Percentiles rank a stretch among this genome's conserved stretches.
These are phyloP conservation scores for Troides oblongomaculatus DNA, from an alignment of 2,888 invertebrate genomes.

Conservation along the genomic window DNA sequence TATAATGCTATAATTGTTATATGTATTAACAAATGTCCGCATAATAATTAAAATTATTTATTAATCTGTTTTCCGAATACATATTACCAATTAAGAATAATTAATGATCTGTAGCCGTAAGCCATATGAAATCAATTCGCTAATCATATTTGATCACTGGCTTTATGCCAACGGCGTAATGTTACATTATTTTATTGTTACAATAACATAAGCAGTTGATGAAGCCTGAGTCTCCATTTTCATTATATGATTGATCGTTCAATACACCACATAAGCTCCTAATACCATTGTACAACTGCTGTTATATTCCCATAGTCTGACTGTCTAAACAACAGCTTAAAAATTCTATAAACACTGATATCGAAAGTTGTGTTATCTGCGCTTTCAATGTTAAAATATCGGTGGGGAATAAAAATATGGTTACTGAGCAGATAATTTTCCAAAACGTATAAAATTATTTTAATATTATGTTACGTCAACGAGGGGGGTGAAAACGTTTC, in stretches of 20 bases:
- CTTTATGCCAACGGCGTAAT: background rate
- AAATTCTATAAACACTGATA: no score
- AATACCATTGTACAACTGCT: background rate
- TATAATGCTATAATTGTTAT: no score
- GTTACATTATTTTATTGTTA: background rate
- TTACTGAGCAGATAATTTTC: no score
- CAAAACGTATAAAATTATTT: background rate
- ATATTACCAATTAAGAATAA: background rate
- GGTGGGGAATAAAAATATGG: no score
- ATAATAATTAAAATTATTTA: background rate
- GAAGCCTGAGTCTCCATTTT: no score
- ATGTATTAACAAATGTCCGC: background rate
- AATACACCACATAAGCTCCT: background rate
- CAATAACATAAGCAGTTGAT: background rate
- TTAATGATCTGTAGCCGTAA: background rate
- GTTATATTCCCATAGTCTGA: background rate
- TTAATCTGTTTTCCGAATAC: background rate
- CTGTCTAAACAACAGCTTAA: no score
- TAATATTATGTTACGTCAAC: background rate
- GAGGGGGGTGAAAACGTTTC: background rate
- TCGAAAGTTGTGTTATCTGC: no score
- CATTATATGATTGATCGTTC: no score
- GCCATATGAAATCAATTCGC: constrained; percentile 2
- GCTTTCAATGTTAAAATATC: no score
- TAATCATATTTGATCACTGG: background rate